Evolutionary conservation across 2,797 vertebrate species (phyloP), one percentile per base, ranked within the genome.

Genomic region (Thamnophis elegans): DNA sequence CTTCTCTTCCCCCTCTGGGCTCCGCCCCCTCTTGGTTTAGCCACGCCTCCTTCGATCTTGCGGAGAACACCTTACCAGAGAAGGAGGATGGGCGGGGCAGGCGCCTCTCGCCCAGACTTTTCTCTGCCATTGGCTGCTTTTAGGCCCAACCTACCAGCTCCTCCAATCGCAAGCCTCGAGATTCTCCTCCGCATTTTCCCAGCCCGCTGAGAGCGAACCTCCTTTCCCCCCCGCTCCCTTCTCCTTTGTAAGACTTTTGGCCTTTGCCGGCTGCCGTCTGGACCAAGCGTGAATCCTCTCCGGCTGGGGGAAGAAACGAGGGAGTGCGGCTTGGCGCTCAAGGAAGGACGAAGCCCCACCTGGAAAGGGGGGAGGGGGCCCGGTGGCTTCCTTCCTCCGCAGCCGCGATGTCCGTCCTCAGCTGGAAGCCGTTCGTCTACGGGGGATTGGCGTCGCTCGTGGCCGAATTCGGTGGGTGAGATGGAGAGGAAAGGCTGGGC

Each of bases 381-480:
- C 28, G 58, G 36, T 32, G 53, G 26, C 90, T 54, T 55, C 59
- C 78, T 60, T n/a, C 90, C 94, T 90, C 96, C 92, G 97, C 96
- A 85, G 95, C 94, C 97, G 98, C 98, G 95, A 99, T 99, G 99
- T 96, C 97, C 96, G 98, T 95, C 96, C 96, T 99, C 94, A 99
- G 98, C 97, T 99, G 99, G 99, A 99, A 99, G 97, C 99, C 99
- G 93, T 99, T 99, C 97, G 98, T 99, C 95, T 99, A 99, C 95
- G 99, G 99, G 95, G 99, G 99, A 95, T 98, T 99, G 98, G 99
- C 99, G 97, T 99, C 99, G 95, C 98, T 99, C 95, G 98, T 99
- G 97, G 99, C 99, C 96, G 99, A 99, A 97, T 99, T 99, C 96
- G 98, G 99, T 99, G 97, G 98, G 98, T 91, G 89, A 62, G 7